Evolutionary conservation across 2,888 invertebrate species (phyloP), one percentile per base, ranked within the genome.

Genomic region (Elegia similella): DNA sequence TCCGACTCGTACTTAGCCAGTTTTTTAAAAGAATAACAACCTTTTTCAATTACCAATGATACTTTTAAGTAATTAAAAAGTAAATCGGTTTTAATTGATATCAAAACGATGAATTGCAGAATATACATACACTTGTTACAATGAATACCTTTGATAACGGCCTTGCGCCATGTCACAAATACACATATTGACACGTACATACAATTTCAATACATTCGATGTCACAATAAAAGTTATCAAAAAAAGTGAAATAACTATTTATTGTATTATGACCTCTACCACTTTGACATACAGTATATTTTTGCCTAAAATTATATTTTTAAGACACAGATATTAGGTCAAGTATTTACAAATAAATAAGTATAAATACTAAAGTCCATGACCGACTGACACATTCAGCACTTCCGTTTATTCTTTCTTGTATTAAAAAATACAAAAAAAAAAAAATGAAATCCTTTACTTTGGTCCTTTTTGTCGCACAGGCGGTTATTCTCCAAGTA

Each of bases 381-480:
- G 16, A 38, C 34, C 13, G 50, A 50, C 38, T 38, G 34, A 34
- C 32, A 55, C 17, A 55, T 44, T 55, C 16, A 13, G 17, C 8
- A 10, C n/a, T 15, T 55, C n/a, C n/a, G n/a, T 17, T n/a, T 55
- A 12, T 13, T 30, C 7, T 43, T 15, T 15, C 6, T 52, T 53
- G 42, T 42, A 32, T 29, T 6, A 16, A n/a, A 13, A 57, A 46
- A 58, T n/a, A n/a, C n/a, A 59, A 59, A 56, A 15, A 38, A 32
- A 52, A 55, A 52, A 78, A 69, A 67, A 83, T 84, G 83, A 83
- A 81, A 64, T 66, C 63, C 15, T 66, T 76, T 47, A 59, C 73
- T 10, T 17, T 76, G n/a, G 61, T 74, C 1, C 29, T 76, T 38
- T 61, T 75, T 6, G 64, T 70, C 32, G 66, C 62, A 6, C 64